Base-by-base conservation (phyloP, 2,888 invertebrate genomes). In the Drosophila kokeensis region DNA sequence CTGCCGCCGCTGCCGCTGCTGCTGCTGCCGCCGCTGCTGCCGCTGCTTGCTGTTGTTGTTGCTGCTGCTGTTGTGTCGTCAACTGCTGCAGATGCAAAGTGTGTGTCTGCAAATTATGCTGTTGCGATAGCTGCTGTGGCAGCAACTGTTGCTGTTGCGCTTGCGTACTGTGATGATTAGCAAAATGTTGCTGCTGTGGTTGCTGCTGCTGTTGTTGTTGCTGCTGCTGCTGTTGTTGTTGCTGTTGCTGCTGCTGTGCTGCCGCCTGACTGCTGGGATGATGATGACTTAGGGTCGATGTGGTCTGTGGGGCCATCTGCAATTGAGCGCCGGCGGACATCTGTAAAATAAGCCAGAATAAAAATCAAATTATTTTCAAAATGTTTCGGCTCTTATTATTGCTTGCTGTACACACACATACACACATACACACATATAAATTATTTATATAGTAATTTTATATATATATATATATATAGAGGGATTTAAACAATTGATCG, bases 321-420 rank as follows among this genome's bases (percentile, higher is more conserved):
- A 97, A 96, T 96, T 97, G 97, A 95, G 97, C 96, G 95, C 97
- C 97, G 96, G 97, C 97, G 96, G 97, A 97, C 97, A 97, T 97
- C 97, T 97, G 95, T 13, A 91, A 91, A 91, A 36, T 27, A 42
- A 67, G 24, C 48, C 36, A 52, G 10, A 32, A 36, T 64, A 73
- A 69, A 62, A 32, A 49, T 18, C 2, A 36, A 29, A 48, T 79
- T 66, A 38, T 34, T 64, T 21, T 34, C 3, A n/a, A 40, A 13
- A n/a, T 49, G 10, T 8, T 24, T 24, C 21, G 52, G 2, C 11
- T 32, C 15, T 15, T 54, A 4, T 36, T 24, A 42, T 36, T 58
- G n/a, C n/a, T 45, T 48, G 2, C 24, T 32, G 11, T 21, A 24
- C 18, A 59, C 38, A 45, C 54, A 40, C 8, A 63, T 30, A 11